A percentile compares a stretch with the other conserved stretches of the same genome.
Evolutionary conservation across 2,797 vertebrate species (phyloP).

Genomic region (Crenuchus spilurus): DNA sequence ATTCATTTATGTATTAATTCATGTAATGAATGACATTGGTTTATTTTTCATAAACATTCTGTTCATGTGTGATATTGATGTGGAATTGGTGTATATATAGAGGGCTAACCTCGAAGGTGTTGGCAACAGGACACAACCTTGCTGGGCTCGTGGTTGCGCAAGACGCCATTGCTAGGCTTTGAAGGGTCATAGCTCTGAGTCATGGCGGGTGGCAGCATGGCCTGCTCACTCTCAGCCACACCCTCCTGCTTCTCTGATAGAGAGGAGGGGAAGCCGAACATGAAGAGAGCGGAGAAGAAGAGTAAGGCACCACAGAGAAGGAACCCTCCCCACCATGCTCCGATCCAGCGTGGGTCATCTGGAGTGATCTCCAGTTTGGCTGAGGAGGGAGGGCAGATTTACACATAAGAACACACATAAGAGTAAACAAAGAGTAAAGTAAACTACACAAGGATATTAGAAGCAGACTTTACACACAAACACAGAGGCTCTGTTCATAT

Average conservation of each 20-base stretch:
- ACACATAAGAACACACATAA: neutral
- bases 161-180: slow-evolving; percentile 89
- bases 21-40: no score
- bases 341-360: slow-evolving; percentile 97
- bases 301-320: slow-evolving; percentile 98
- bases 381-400: slow-evolving; percentile 59
- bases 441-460: no score
- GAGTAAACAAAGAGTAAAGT: no score
- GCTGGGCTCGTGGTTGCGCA: slow-evolving; percentile 75
- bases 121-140: slow-evolving; percentile 90
- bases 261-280: slow-evolving; percentile 98
- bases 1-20: no score
- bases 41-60: no score
- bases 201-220: slow-evolving; percentile 85
- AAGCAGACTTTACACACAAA: no score
- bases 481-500: no score
- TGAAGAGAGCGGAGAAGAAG: slow-evolving; percentile 92
- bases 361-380: slow-evolving; percentile 89
- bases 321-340: slow-evolving; percentile 98
- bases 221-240: slow-evolving; percentile 85
- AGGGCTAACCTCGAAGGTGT: slow-evolving; percentile 87
- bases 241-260: slow-evolving; percentile 77
- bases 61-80: neutral
- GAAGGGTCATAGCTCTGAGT: slow-evolving; percentile 82
- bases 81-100: neutral